Evolutionary conservation across 2,113 vertebrate species (phyloP).

Genomic region (Aldabrachelys gigantea): DNA sequence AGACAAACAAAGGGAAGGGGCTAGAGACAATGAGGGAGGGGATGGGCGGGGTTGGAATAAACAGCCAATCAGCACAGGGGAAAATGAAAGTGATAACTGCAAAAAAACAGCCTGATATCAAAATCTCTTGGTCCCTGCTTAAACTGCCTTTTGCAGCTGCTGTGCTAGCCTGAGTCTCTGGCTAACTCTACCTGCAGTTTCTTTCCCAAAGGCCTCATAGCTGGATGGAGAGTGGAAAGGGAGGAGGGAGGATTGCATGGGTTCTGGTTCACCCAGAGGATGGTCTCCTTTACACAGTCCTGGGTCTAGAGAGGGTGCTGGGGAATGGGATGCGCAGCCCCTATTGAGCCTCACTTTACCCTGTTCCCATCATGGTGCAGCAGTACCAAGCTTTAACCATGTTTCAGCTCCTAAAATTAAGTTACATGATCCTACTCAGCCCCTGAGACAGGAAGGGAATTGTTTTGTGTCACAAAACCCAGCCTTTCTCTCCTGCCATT

Average conservation of each 20-base stretch:
- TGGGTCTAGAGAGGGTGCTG: background rate
- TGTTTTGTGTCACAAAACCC: background rate
- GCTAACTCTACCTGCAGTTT: accelerated
- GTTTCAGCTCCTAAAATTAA: background rate
- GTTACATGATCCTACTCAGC: background rate
- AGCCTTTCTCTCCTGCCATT: background rate
- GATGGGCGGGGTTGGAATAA: background rate
- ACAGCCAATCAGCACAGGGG: background rate
- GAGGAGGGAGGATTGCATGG: background rate
- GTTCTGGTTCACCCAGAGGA: background rate
- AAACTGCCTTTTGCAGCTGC: background rate
- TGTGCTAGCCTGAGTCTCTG: background rate
- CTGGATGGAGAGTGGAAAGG: accelerated
- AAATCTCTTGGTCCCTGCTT: background rate
- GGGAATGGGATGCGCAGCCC: background rate
- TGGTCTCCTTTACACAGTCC: background rate
- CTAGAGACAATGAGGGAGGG: background rate
- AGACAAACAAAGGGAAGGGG: background rate
- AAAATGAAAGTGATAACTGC: background rate
- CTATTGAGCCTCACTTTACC: background rate
- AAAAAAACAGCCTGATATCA: background rate
- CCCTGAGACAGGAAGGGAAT: background rate
- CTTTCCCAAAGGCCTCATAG: background rate
- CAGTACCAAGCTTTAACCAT: background rate
- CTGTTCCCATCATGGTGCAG: background rate